Base-by-base conservation (phyloP, 2,797 vertebrate genomes). In the Phataginus tetradactyla region DNA sequence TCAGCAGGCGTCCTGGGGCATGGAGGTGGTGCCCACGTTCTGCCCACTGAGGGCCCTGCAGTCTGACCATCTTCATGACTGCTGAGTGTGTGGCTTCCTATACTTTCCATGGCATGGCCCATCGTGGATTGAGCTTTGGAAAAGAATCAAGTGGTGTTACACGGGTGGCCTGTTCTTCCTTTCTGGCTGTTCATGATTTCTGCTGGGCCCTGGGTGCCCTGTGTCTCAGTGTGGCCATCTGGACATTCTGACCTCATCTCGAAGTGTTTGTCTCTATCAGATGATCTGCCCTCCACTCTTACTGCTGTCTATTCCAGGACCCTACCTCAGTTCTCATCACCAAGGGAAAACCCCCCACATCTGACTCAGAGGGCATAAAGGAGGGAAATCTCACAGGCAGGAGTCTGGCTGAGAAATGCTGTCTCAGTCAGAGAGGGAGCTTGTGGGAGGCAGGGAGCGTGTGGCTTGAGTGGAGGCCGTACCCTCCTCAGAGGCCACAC, bases 21-120 rank as follows among this genome's bases (percentile, higher is more conserved):
- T 0, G 20, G 2, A 17, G 23, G 21, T 3, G 39, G n/a, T 11
- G 5, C 29, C 69, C 21, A 15, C 7, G 0, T 9, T n/a, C 49
- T 39, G 51, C 29, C 69, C 63, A 2, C 72, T 4, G 3, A 12
- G 39, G 53, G 5, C 69, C 18, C 29, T 2, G 1, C 21, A 12
- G 20, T 13, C n/a, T 49, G 0, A 39, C 8, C 23, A 5, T 0
- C 29, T 29, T 45, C 45, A 11, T 45, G 10, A 45, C 45, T 11
- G 11, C 45, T 45, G 45, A 45, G 45, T 45, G 45, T 25, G 29
- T 51, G 32, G 0, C 21, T 21, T 34, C 49, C 3, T 4, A 7
- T 7, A 3, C 10, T 0, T 17, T 1, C 1, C 18, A 0, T 14
- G 49, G 12, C 39, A n/a, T 4, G 0, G 18, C 3, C 64, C 12